phyloP scores from a whole-genome alignment of 1,140 invertebrate species.

The Calliphora vicina region DNA sequence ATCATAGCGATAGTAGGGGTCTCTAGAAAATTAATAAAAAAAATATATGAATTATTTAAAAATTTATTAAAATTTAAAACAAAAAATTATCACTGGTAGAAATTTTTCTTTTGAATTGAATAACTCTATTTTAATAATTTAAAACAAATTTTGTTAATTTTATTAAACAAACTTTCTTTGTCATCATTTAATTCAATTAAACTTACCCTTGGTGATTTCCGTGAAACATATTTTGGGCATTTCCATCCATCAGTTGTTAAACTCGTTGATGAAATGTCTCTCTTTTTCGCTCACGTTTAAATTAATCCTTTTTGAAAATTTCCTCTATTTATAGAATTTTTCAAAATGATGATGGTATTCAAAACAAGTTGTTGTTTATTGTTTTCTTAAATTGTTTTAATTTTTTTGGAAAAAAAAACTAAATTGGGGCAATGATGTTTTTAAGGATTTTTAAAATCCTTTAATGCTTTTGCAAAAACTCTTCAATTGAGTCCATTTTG shows the following conservation, averaged over 20 bases:
- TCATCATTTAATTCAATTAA: too few relatives aligned
- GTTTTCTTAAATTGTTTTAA: not conserved
- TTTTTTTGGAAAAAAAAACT: not conserved
- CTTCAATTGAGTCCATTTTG: not conserved
- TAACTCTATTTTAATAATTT: too few relatives aligned
- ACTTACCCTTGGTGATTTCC: slow-evolving; percentile 64
- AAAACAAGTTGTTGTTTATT: too few relatives aligned
- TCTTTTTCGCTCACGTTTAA: slow-evolving; percentile 44
- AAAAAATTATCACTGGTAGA: too few relatives aligned
- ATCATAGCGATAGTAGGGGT: slow-evolving; percentile 69
- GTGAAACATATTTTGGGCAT: slow-evolving; percentile 65
- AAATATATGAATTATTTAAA: too few relatives aligned
- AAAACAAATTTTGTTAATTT: too few relatives aligned
- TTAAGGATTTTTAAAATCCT: not conserved
- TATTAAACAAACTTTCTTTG: too few relatives aligned
- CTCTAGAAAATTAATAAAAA: slow-evolving; percentile 50
- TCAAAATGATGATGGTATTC: not conserved
- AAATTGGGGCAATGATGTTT: not conserved
- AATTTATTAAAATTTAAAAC: not conserved
- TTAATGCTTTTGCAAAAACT: not conserved
- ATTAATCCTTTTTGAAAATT: not conserved
- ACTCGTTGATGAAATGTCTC: slow-evolving; percentile 56
- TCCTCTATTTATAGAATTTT: not conserved
- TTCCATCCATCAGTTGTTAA: slow-evolving; percentile 64
- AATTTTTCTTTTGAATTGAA: not conserved